phyloP scores from a whole-genome alignment of 2,888 invertebrate genomes.

The Sepioteuthis lessoniana region DNA sequence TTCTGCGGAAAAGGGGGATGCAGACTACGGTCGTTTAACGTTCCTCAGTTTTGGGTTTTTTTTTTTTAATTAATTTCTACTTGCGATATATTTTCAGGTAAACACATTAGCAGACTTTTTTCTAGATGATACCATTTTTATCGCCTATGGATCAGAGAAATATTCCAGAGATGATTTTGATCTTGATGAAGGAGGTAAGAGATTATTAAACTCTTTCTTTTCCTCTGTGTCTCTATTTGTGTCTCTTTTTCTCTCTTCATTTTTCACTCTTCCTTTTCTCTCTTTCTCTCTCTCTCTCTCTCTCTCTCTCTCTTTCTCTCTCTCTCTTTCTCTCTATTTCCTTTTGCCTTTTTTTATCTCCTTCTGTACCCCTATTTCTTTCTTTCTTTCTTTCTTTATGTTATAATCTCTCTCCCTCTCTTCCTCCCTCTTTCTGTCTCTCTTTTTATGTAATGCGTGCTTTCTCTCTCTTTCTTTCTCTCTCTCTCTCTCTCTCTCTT shows the following conservation, averaged over 20 bases:
- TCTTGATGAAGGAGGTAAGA: constrained; percentile 91
- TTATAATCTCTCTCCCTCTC: no score
- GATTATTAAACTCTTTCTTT: neutral
- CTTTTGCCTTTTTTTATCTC: no score
- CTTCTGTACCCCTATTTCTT: neutral
- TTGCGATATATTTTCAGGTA: constrained; percentile 75
- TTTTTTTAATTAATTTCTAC: neutral
- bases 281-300: neutral
- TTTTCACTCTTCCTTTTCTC: neutral
- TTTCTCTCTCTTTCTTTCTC: no score
- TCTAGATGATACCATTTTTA: constrained; percentile 89
- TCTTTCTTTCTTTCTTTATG: neutral
- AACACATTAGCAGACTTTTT: constrained; percentile 85
- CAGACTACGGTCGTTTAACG: no score
- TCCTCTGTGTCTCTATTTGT: neutral
- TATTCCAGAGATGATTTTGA: constrained; percentile 92
- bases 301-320: neutral
- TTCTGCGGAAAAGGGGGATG: no score
- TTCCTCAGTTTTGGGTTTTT: no score
- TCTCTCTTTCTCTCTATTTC: neutral
- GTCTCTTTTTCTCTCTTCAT: neutral
- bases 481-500: no score
- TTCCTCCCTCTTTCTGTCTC: no score
- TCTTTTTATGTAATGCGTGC: no score
- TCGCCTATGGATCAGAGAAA: constrained; percentile 94